Evolutionary conservation across 2,888 invertebrate genomes (phyloP), one percentile per base, ranked within the genome.

Genomic region (Acronicta leporina): DNA sequence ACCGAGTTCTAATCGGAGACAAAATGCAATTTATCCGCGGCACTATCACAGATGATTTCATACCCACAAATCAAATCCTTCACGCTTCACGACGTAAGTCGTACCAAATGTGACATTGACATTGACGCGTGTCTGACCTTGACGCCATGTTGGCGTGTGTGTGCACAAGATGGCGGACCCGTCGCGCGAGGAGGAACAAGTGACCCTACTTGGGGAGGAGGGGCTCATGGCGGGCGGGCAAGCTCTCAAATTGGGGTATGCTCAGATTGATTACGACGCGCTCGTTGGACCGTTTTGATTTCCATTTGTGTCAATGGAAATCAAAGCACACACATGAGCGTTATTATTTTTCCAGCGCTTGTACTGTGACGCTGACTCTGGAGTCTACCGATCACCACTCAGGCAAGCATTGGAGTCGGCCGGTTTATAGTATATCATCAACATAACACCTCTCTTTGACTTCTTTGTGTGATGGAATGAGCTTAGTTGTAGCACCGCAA

Each of bases 221-320:
- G 98, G 97, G 88, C 97, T 98, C 91, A 96, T 97, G 93, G 98
- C 98, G 89, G 98, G 98, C 94, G 98, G 98, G 95, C 99, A 99
- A 96, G 98, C 98, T 95, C 97, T 99, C 93, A 98, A 99, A 95
- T 96, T 99, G 95, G 99, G 99, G 99, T 99, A 98, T 97, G 96
- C 96, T 83, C 87, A 78, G 85, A 85, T 87, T 87, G 85, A 86
- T 83, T 87, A 85, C 82, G 84, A 81, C 74, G 72, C 81, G 87
- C 89, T 87, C 89, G 82, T 70, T 76, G 89, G 85, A 86, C 81
- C 85, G 90, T 87, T 84, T 90, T 91, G 89, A 92, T 89, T 88
- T 89, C 86, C 81, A 79, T 80, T 81, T 72, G 76, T 73, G 51
- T 56, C 49, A 69, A 77, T 80, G 83, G 86, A 86, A 89, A 88